These are phyloP conservation scores for Pogonomyrmex barbatus DNA, from an alignment of 1,140 invertebrate species.

Conservation along the genomic window DNA sequence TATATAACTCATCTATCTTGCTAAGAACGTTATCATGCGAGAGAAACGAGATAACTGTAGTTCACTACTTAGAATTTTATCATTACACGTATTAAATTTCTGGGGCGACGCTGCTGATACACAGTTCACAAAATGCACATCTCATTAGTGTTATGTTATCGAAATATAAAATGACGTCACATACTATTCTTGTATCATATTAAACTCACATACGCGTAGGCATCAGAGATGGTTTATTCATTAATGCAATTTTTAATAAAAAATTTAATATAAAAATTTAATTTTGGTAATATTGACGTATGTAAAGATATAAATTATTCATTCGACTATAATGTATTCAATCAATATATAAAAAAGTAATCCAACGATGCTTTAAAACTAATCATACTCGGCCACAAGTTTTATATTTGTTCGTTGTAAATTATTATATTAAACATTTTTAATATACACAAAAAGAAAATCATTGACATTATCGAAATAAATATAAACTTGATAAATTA, in stretches of 20 bases:
- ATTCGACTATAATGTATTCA: background rate
- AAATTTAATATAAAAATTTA: constrained; percentile 3
- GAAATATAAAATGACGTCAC: background rate
- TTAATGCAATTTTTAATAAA: constrained; percentile 17
- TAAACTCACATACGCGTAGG: background rate
- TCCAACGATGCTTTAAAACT: background rate
- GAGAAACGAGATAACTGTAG: constrained; percentile 14
- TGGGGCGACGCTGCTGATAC: background rate
- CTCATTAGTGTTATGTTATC: constrained; percentile 25
- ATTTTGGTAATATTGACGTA: background rate
- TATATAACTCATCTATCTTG: constrained; percentile 17
- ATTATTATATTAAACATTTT: constrained; percentile 2
- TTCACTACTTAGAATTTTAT: constrained; percentile 34
- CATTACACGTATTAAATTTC: constrained; percentile 17
- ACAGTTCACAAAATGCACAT: constrained; percentile 32
- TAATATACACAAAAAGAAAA: background rate
- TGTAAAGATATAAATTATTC: background rate
- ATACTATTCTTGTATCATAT: background rate
- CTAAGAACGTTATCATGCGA: constrained; percentile 8
- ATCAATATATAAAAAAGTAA: constrained; percentile 23
- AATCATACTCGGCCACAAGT: background rate
- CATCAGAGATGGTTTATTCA: background rate
- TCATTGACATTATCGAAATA: background rate
- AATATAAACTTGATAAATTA: background rate
- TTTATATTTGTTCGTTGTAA: background rate